These are phyloP conservation scores for Gambusia affinis DNA, from an alignment of 2,113 vertebrate species.

Conservation along the genomic window DNA sequence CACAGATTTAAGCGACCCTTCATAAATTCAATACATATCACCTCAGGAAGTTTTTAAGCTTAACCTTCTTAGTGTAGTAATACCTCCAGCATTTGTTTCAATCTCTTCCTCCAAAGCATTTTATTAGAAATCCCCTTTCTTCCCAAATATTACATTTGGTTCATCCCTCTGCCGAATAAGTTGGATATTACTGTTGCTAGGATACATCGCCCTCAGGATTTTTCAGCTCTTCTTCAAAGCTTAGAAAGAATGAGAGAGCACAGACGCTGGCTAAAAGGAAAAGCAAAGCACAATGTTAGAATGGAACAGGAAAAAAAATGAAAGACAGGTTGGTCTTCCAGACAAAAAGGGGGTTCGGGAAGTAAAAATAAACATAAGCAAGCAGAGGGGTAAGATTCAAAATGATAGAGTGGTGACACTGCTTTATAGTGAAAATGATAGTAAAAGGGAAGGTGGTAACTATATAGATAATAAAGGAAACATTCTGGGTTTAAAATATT, in stretches of 20 bases:
- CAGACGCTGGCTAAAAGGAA: neutral
- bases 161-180: constrained; percentile 39
- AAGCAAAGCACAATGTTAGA: neutral
- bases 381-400: neutral
- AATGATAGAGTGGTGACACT: neutral
- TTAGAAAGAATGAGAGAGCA: constrained; percentile 7
- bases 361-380: neutral
- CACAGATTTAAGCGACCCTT: no score
- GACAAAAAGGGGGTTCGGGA: neutral
- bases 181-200: constrained; percentile 62
- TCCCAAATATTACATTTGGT: constrained; percentile 37
- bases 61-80: neutral
- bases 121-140: neutral
- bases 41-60: neutral
- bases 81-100: neutral
- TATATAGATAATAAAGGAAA: neutral
- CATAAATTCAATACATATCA: no score
- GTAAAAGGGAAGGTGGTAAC: neutral
- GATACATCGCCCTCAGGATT: constrained; percentile 47
- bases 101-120: neutral
- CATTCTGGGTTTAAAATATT: neutral
- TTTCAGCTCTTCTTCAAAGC: constrained; percentile 32
- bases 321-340: neutral
- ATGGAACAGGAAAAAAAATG: neutral
- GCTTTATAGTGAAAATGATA: neutral